Evolutionary conservation across 2,888 invertebrate genomes (phyloP).

Genomic region (Toxonevra muliebris): DNA sequence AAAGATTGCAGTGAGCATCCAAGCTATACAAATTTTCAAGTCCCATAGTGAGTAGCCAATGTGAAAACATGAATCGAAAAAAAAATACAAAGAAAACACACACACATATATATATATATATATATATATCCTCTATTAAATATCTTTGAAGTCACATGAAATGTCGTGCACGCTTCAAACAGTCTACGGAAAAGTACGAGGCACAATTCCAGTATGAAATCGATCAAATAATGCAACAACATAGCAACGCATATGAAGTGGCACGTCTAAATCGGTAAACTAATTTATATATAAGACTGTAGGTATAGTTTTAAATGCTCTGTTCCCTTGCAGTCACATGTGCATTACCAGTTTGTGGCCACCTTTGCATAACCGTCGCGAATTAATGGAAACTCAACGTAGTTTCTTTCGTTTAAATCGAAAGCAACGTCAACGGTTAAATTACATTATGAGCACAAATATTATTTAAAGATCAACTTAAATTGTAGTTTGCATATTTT

Average conservation of each 20-base stretch:
- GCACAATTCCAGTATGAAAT: constrained; percentile 46
- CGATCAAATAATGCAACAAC: constrained; percentile 24
- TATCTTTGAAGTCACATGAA: constrained; percentile 31
- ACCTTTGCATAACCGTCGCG: constrained; percentile 46
- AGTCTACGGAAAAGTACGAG: constrained; percentile 37
- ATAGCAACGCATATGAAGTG: constrained; percentile 42
- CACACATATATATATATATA: neutral
- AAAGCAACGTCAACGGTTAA: constrained; percentile 37
- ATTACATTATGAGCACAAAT: constrained; percentile 40
- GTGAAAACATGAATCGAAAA: too few relatives aligned
- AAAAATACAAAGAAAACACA: neutral
- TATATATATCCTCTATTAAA: neutral
- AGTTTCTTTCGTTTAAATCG: constrained; percentile 40
- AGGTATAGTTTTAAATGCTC: neutral
- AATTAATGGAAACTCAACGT: constrained; percentile 39
- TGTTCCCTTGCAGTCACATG: constrained; percentile 39
- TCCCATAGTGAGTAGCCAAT: constrained; percentile 37
- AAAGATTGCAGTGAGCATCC: constrained; percentile 36
- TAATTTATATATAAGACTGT: neutral
- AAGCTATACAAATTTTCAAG: constrained; percentile 36
- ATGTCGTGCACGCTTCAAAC: constrained; percentile 41
- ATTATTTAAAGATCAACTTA: neutral
- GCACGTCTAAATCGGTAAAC: constrained; percentile 46
- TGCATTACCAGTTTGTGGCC: constrained; percentile 51
- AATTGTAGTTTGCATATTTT: too few relatives aligned